These are phyloP conservation scores for Nanger granti DNA, from an alignment of 2,113 vertebrate species.

Conservation along the genomic window DNA sequence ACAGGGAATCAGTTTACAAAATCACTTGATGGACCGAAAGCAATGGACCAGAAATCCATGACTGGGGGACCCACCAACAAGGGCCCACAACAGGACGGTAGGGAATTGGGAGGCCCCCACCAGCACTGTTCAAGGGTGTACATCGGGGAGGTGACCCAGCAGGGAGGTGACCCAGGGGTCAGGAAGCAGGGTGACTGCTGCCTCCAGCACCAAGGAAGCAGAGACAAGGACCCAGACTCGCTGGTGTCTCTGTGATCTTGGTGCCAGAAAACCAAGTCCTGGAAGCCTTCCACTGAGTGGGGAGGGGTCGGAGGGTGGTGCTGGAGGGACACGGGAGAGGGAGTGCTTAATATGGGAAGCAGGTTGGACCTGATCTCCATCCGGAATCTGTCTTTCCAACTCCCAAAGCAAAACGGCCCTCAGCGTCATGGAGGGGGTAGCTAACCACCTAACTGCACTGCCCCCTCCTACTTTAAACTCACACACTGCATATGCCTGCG, in stretches of 20 bases:
- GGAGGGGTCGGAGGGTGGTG: neutral
- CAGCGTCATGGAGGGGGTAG: fast-evolving
- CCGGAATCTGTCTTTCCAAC: neutral
- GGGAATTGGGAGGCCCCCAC: neutral
- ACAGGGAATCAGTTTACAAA: neutral
- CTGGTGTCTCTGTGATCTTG: neutral
- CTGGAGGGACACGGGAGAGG: neutral
- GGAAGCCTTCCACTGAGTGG: neutral
- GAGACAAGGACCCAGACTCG: fast-evolving
- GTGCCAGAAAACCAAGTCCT: neutral
- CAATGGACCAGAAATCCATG: neutral
- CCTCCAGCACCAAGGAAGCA: neutral
- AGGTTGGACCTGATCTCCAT: no score
- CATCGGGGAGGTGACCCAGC: neutral
- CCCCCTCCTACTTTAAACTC: neutral
- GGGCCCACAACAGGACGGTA: neutral
- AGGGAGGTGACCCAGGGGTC: neutral
- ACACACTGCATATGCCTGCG: fast-evolving
- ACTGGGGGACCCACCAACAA: neutral
- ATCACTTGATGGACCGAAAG: neutral
- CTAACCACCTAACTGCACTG: neutral
- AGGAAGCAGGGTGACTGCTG: neutral
- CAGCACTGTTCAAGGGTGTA: neutral
- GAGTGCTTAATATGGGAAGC: neutral
- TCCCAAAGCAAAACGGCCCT: neutral